A percentile compares a stretch with the other conserved stretches of the same genome.
Conservation (phyloP, 1,140 invertebrate genomes). For the Macrosteles quadrilineatus region DNA sequence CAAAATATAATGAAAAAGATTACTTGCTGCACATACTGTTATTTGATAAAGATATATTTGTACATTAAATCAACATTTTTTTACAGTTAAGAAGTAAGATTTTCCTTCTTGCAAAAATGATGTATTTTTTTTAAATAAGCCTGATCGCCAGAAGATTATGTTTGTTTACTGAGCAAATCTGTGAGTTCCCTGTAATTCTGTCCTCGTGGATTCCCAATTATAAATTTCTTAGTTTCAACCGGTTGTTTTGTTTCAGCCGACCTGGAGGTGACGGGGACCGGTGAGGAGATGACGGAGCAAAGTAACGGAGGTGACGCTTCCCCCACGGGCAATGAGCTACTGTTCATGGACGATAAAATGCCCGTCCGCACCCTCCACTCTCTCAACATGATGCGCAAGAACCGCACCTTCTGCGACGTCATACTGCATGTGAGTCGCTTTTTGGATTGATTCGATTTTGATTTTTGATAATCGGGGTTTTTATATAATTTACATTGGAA, state of each 20-base stretch:
- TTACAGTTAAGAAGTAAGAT: too few species aligned
- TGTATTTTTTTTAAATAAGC: too few species aligned
- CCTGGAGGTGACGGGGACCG: constrained; percentile 49
- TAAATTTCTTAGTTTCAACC: background rate
- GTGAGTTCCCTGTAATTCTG: background rate
- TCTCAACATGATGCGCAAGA: constrained; percentile 74
- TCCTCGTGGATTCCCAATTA: background rate
- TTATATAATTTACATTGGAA: too few species aligned
- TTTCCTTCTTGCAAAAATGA: too few species aligned
- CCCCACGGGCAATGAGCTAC: constrained; percentile 25
- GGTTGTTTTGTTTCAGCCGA: constrained; percentile 23
- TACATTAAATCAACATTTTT: too few species aligned
- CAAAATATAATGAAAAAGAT: too few species aligned
- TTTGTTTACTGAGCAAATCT: too few species aligned
- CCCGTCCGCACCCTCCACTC: constrained; percentile 60
- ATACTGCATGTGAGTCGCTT: constrained; percentile 66
- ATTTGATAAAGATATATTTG: too few species aligned
- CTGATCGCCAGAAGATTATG: too few species aligned
- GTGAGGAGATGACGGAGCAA: constrained; percentile 36
- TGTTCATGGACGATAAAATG: constrained; percentile 57
- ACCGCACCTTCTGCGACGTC: constrained; percentile 77
- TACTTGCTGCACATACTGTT: too few species aligned
- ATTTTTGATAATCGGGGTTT: too few species aligned
- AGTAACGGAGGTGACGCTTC: constrained; percentile 24
- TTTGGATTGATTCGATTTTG: too few species aligned